These are phyloP conservation scores for Drosophila lowei DNA, from an alignment of 1,140 invertebrate species.

Conservation along the genomic window DNA sequence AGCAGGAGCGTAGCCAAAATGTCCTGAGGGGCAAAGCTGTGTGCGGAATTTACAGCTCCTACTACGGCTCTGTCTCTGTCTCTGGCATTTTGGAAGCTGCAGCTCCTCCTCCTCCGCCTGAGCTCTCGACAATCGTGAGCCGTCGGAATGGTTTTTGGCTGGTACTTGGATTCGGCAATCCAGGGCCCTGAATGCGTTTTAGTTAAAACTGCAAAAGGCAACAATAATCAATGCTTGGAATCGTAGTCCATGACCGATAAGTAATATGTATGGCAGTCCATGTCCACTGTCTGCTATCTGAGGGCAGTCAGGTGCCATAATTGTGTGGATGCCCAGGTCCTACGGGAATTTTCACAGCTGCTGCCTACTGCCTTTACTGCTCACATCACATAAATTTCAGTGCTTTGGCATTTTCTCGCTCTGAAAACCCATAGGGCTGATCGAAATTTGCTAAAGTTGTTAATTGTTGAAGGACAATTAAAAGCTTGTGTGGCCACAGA, in stretches of 20 bases:
- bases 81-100: conserved; percentile 12
- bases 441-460: conserved; percentile 15
- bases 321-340: conserved; percentile 41
- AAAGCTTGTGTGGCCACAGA: too few relatives aligned
- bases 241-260: conserved; percentile 63
- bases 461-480: conserved; percentile 8
- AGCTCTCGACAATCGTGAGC: too few relatives aligned
- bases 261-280: conserved; percentile 48
- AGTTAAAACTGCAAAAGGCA: conserved; percentile 70
- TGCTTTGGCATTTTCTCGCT: conserved; percentile 1
- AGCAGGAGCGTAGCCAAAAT: conserved; percentile 12
- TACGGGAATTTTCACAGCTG: conserved; percentile 45
- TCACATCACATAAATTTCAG: conserved; percentile 15
- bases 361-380: conserved; percentile 8
- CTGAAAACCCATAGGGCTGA: conserved; percentile 5
- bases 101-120: too few relatives aligned
- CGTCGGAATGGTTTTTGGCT: neutral
- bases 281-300: conserved; percentile 54
- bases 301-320: conserved; percentile 63
- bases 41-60: too few relatives aligned
- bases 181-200: conserved; percentile 48
- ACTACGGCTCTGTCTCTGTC: conserved; percentile 4
- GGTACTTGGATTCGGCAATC: conserved; percentile 6
- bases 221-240: conserved; percentile 74
- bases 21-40: neutral